These are phyloP conservation scores for Pantherophis guttatus DNA, from an alignment of 2,113 vertebrate genomes.

Conservation along the genomic window DNA sequence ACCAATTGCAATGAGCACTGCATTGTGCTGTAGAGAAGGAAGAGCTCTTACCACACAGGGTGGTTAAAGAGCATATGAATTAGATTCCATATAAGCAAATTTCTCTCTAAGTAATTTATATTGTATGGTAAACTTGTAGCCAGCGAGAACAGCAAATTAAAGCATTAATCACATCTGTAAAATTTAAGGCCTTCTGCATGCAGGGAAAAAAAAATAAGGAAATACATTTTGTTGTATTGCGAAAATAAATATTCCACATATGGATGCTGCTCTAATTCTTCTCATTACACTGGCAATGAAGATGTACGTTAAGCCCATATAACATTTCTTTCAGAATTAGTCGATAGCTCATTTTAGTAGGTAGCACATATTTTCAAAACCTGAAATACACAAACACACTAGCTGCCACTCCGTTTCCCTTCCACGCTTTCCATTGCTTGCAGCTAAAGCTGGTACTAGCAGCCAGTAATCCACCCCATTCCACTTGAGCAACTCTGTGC, in stretches of 20 bases:
- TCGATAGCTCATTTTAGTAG: constrained; percentile 83
- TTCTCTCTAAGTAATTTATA: constrained; percentile 83
- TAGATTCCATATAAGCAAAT: constrained; percentile 80
- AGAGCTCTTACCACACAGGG: constrained; percentile 70
- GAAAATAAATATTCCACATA: constrained; percentile 83
- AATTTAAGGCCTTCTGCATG: constrained; percentile 78
- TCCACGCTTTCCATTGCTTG: neutral
- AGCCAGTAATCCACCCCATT: constrained; percentile 70
- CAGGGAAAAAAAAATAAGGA: constrained; percentile 80
- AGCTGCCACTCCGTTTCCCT: constrained; percentile 57
- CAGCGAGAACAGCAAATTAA: constrained; percentile 84
- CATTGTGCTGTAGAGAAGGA: constrained; percentile 55
- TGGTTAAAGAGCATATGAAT: constrained; percentile 80
- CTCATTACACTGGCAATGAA: constrained; percentile 81
- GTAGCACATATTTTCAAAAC: constrained; percentile 76
- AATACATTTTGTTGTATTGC: constrained; percentile 84
- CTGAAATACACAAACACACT: constrained; percentile 78
- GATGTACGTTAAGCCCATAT: constrained; percentile 82
- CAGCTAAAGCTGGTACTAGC: constrained; percentile 66
- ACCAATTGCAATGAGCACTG: constrained; percentile 59
- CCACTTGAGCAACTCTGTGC: neutral
- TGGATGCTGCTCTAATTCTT: constrained; percentile 81
- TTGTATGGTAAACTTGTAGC: constrained; percentile 81
- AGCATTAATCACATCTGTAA: constrained; percentile 84
- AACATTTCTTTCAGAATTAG: constrained; percentile 85